phyloP scores from a whole-genome alignment of 2,888 invertebrate genomes.

The Drosophila meridionalis region DNA sequence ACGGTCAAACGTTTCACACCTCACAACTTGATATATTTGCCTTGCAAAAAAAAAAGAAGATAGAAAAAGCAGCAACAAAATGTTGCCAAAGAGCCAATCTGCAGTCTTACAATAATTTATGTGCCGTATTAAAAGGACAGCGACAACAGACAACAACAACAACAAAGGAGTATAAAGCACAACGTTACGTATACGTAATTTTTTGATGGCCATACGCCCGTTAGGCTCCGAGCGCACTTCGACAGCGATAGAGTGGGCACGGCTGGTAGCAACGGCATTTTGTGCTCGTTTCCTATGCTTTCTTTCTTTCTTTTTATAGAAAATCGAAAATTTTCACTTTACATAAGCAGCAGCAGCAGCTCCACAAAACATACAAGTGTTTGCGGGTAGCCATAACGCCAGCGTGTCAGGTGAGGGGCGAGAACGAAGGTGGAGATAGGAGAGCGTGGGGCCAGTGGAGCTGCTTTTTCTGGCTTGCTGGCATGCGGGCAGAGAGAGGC shows the following conservation, averaged over 20 bases:
- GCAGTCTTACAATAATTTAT: conserved; percentile 78
- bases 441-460: neutral
- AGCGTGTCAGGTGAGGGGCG: conserved; percentile 2
- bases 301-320: conserved; percentile 51
- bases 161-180: conserved; percentile 19
- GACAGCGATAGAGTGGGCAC: neutral
- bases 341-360: conserved; percentile 57
- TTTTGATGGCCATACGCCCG: conserved; percentile 69
- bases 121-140: conserved; percentile 79
- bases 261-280: conserved; percentile 48
- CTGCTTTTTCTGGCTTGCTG: neutral
- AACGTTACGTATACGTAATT: conserved; percentile 76
- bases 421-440: neutral
- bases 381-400: conserved; percentile 67
- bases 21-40: conserved; percentile 62
- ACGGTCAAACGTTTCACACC: conserved; percentile 68
- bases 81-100: conserved; percentile 78
- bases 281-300: conserved; percentile 23
- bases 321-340: conserved; percentile 79
- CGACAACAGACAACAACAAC: conserved; percentile 53
- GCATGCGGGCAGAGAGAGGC: conserved; percentile 10
- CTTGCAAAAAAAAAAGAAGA: neutral
- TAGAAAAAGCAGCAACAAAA: conserved; percentile 49
- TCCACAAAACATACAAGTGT: conserved; percentile 66
- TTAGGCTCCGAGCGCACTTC: conserved; percentile 39